Percentiles rank a stretch among this genome's conserved stretches.
phyloP scores from a whole-genome alignment of 2,888 invertebrate species.

The Epinotia ramella region DNA sequence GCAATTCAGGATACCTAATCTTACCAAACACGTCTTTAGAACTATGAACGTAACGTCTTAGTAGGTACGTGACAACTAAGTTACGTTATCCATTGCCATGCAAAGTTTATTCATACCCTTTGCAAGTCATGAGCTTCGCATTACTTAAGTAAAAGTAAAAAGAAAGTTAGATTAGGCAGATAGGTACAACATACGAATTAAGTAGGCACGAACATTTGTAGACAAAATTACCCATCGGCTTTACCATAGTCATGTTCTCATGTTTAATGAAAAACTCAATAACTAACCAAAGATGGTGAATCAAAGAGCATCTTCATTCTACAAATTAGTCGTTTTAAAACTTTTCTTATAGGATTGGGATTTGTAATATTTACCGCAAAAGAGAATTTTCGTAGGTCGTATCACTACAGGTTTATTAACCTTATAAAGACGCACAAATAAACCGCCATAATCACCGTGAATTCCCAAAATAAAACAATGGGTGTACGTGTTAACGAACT shows the following conservation, averaged over 20 bases:
- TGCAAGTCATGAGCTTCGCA: slow-evolving; percentile 21
- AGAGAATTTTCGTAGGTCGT: neutral
- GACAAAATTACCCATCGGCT: slow-evolving; percentile 1
- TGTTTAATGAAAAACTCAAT: neutral
- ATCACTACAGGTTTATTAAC: slow-evolving; percentile 11
- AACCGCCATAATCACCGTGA: neutral
- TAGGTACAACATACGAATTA: neutral
- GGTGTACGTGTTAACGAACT: slow-evolving; percentile 67
- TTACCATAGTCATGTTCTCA: neutral
- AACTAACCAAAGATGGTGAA: neutral
- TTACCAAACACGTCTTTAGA: no score
- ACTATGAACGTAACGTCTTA: no score
- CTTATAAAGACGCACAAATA: neutral
- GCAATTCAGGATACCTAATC: no score
- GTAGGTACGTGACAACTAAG: neutral
- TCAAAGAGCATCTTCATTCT: neutral
- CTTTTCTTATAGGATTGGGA: no score
- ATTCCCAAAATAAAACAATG: slow-evolving; percentile 65
- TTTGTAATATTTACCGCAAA: neutral
- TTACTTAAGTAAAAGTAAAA: slow-evolving; percentile 33
- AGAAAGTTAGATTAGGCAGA: slow-evolving; percentile 16
- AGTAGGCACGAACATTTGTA: neutral
- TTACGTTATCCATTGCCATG: neutral
- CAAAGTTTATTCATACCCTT: slow-evolving; percentile 1
- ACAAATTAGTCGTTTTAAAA: neutral